Percentiles rank a stretch among this genome's conserved stretches.
These are phyloP conservation scores for Danio choprae DNA, from an alignment of 2,797 vertebrate species.

Conservation along the genomic window DNA sequence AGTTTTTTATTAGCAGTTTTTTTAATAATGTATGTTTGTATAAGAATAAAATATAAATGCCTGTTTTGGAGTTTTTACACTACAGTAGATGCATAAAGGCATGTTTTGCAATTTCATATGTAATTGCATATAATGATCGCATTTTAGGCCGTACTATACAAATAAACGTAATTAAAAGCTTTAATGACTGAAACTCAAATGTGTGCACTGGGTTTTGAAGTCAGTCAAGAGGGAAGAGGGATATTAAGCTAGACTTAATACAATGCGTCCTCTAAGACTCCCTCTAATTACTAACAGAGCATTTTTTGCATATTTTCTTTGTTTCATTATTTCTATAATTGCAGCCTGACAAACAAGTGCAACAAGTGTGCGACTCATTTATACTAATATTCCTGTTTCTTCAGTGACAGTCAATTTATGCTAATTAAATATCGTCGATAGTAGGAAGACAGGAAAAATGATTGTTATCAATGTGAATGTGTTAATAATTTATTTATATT, in stretches of 20 bases:
- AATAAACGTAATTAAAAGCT: not conserved
- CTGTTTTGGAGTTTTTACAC: not conserved
- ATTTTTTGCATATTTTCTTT: not conserved
- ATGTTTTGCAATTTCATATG: no score
- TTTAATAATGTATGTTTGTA: not conserved
- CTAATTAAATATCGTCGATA: not conserved
- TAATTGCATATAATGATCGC: not conserved
- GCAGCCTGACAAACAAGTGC: not conserved
- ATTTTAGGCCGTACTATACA: not conserved
- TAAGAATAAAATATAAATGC: not conserved
- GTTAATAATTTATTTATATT: not conserved
- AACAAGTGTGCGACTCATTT: conserved; percentile 20
- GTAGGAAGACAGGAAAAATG: not conserved
- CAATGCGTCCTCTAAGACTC: not conserved
- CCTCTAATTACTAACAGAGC: conserved; percentile 8
- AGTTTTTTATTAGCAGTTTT: not conserved
- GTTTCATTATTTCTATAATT: not conserved
- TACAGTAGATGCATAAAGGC: no score
- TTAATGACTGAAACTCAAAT: conserved; percentile 26
- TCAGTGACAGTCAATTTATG: not conserved
- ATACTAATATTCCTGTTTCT: not conserved
- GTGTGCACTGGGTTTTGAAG: conserved; percentile 26
- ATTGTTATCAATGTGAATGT: not conserved
- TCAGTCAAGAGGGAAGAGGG: not conserved
- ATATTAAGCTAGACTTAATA: conserved; percentile 32